These are phyloP conservation scores for Zelostemma sp. DNA, from an alignment of 1,140 invertebrate genomes.

Conservation along the genomic window DNA sequence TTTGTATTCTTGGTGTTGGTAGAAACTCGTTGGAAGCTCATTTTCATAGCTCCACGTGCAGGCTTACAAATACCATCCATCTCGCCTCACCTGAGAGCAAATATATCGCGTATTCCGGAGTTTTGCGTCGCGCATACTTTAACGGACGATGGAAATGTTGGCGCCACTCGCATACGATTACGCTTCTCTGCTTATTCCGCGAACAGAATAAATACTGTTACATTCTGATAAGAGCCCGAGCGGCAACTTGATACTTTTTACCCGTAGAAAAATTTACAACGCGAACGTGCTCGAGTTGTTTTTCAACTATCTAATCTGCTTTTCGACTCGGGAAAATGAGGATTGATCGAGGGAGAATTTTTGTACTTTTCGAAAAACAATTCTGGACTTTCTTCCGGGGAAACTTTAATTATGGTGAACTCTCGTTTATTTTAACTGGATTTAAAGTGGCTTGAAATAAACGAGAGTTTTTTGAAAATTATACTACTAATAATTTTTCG, in stretches of 20 bases:
- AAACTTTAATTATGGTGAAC: no score
- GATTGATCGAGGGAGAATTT: no score
- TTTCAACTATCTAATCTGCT: not conserved
- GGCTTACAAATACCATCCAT: constrained; percentile 8
- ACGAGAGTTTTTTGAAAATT: no score
- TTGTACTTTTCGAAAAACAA: no score
- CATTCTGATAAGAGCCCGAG: constrained; percentile 10
- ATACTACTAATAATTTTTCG: no score
- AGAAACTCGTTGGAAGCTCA: constrained; percentile 3
- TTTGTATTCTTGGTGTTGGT: no score
- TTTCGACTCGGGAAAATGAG: no score
- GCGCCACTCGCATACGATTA: constrained; percentile 48
- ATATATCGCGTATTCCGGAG: constrained; percentile 10
- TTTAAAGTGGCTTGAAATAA: no score
- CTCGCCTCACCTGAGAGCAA: constrained; percentile 10
- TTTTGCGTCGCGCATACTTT: constrained; percentile 45
- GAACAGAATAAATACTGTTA: constrained; percentile 10
- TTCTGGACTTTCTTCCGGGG: no score
- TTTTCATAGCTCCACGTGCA: constrained; percentile 10
- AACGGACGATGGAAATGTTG: constrained; percentile 56
- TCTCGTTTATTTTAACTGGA: no score
- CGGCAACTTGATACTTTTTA: constrained; percentile 5
- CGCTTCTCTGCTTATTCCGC: constrained; percentile 14
- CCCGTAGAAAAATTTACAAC: no score
- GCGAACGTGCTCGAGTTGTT: constrained; percentile 1